Evolutionary conservation across 2,888 invertebrate species (phyloP).

Genomic region (Ectemnius cavifrons): DNA sequence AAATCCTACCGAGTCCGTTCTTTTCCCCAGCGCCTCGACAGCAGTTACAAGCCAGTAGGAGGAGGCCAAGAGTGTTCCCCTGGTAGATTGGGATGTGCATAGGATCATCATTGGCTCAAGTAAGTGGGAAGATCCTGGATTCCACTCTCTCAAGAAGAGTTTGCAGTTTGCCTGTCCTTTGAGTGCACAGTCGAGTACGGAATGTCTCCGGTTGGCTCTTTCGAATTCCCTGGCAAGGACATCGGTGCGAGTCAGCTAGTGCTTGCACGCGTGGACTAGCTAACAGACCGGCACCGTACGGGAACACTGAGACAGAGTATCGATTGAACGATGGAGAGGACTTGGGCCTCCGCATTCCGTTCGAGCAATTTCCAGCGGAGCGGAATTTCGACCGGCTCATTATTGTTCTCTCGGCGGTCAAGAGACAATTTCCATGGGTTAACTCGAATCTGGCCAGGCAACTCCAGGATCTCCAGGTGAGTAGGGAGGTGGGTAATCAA

Average conservation of each 20-base stretch:
- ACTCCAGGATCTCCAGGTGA: constrained; percentile 39
- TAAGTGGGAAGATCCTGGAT: not conserved
- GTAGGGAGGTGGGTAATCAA: constrained; percentile 23
- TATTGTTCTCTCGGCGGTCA: constrained; percentile 63
- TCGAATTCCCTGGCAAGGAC: constrained; percentile 39
- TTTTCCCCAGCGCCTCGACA: too few species aligned
- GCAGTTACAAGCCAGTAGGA: too few species aligned
- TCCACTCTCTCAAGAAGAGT: constrained; percentile 18
- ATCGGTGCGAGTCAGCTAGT: constrained; percentile 50
- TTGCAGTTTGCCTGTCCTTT: constrained; percentile 35
- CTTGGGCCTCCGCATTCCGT: constrained; percentile 52
- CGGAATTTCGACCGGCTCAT: constrained; percentile 66
- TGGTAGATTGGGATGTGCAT: not conserved
- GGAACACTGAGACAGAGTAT: constrained; percentile 39
- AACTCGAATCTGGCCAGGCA: constrained; percentile 53
- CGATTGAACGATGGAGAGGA: constrained; percentile 54
- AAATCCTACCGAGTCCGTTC: constrained; percentile 3
- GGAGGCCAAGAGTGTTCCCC: too few species aligned
- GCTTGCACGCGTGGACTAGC: constrained; percentile 49
- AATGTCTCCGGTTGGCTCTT: constrained; percentile 17
- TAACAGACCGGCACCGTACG: constrained; percentile 44
- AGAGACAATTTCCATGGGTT: constrained; percentile 64
- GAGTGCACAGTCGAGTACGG: constrained; percentile 38
- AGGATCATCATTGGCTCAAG: not conserved
- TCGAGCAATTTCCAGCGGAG: constrained; percentile 50